Evolutionary conservation across 2,797 vertebrate species (phyloP), one percentile per base, ranked within the genome.

Genomic region (Gambelia wislizenii): DNA sequence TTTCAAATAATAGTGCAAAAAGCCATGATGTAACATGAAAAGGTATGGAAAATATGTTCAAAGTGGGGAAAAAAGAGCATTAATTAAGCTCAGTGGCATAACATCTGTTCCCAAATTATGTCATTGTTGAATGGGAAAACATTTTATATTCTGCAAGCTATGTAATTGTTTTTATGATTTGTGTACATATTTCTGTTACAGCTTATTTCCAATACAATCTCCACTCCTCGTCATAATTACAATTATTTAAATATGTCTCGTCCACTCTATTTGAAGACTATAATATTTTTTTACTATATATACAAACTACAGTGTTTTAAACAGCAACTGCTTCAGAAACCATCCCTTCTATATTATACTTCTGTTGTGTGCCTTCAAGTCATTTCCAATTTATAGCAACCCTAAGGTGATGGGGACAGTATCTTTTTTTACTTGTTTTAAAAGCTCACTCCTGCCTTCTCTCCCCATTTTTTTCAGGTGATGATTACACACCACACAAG

Each of bases 161-260:
- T 74, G 6, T 22, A 10, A 0, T 1, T 0, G 4, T 1, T 79
- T 75, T 86, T 72, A 1, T 16, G 1, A 7, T 27, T 36, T 2
- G 59, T 83, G 87, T 0, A 52, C 39, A 88, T 3, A 6, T 79
- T 93, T 83, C 25, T 80, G 70, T 86, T 56, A 54, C 36, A 70
- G n/a, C 20, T 44, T 86, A 44, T 56, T 77, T 22, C 12, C 54
- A 27, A 70, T 33, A 42, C 27, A 18, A 70, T 33, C 18, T 13
- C 61, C 0, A 2, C 30, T 13, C 33, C 79, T 89, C 36, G 20
- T 2, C 30, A 47, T 54, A 67, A 61, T 12, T 39, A 20, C 39
- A 64, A 33, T 10, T 33, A 5, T n/a, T 39, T 10, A 33, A 52
- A 74, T 14, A 49, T 25, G 16, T 20, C 49, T 33, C 36, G 25